Base-by-base conservation (phyloP, 2,888 invertebrate genomes). In the Craniophora ligustri region DNA sequence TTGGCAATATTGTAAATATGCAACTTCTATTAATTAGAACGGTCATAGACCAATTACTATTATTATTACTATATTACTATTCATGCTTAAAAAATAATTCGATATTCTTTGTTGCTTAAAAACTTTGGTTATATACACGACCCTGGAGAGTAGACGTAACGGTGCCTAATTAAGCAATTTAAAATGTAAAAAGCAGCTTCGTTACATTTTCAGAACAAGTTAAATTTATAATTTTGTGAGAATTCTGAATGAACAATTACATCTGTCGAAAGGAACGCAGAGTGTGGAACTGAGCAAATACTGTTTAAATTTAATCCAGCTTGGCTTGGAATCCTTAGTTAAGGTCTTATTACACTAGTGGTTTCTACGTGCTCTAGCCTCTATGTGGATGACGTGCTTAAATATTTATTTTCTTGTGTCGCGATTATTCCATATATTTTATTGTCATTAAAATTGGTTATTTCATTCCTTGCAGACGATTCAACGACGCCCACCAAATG, bases 241-340 rank as follows among this genome's bases (percentile, higher is more conserved):
- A 23, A 64, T 45, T 41, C 23, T 48, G 42, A 66, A 58, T 69
- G 55, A 51, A 47, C 48, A 51, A 66, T 66, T 51, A 44, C 47
- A 50, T 50, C 36, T 45, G 47, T 49, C 41, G 63, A 65, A 45
- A 50, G 41, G 44, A 21, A 26, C 18, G 11, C 23, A 47, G 23
- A 14, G 68, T 48, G 40, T 56, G 13, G 18, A 15, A 38, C 46
- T 57, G 39, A 7, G 65, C 65, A 66, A 64, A 69, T 64, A 66
- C 59, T 34, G 53, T 48, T 58, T 35, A 64, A 58, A 64, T 66
- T 49, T 45, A 66, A 64, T 58, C 38, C 42, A 8, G 40, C 45
- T 47, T 14, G 10, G 49, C 61, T 57, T 51, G 47, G 57, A 54
- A 50, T 53, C 35, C 47, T n/a, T 30, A 18, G 30, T 50, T 46